Base-by-base conservation (phyloP, 2,113 vertebrate species). In the Indicator maculatus region DNA sequence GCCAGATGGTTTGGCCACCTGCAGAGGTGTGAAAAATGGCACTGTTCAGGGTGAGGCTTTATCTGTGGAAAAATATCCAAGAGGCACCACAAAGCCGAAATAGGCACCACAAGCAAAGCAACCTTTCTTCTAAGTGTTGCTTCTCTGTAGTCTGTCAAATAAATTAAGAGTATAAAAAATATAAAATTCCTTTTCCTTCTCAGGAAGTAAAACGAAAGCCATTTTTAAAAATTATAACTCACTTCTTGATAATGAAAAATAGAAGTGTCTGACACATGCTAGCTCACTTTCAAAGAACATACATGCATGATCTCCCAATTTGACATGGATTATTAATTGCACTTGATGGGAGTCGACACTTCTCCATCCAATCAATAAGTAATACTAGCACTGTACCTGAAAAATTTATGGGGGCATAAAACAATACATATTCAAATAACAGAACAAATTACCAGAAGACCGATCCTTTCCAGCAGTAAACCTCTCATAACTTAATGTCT, bases 291-390 rank as follows among this genome's bases (percentile, higher is more conserved):
- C 17, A 75, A 33, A 74, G 63, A 75, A 36, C 23, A 17, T 24
- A 19, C 44, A 36, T 75, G 74, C 63, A 63, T 84, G 33, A 52
- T 50, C 59, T 93, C 15, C 27, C 56, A 39, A 1, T 83, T 83
- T 67, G 55, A 55, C 20, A 26, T 6, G 1, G 11, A 6, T 87
- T 90, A 76, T 76, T 86, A 86, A 90, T 70, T 76, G 28, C 11
- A 50, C 44, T 47, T 5, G 0, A 0, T 56, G 82, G 61, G 85
- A 85, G 23, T 39, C 6, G 2, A 72, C 78, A 61, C 53, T 89
- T 92, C 36, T 64, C 14, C 50, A 31, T 63, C 58, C 76, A 78
- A 23, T 88, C 77, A 80, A 50, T 94, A 93, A 91, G 91, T 80
- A 74, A 39, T 82, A 83, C 44, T 67, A 88, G 56, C 45, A 14